Evolutionary conservation across 2,888 invertebrate genomes (phyloP).

Genomic region (Drosophila gaucha): DNA sequence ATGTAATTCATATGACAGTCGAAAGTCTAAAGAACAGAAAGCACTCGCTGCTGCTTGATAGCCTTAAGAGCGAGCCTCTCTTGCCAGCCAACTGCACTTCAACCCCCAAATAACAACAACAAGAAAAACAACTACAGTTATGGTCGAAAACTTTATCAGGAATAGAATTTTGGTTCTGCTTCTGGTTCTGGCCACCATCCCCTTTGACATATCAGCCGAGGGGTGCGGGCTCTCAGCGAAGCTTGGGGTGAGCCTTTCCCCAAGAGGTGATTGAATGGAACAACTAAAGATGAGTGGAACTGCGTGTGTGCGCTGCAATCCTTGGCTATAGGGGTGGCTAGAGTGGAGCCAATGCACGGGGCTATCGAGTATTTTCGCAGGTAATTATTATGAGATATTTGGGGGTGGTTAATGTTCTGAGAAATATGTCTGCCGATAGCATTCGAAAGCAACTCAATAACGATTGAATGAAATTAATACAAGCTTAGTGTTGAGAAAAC

Average conservation of each 20-base stretch:
- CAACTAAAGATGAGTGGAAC: conserved; percentile 30
- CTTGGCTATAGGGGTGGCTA: conserved; percentile 37
- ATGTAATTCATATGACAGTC: conserved; percentile 34
- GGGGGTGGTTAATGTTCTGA: conserved; percentile 5
- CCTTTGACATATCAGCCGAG: conserved; percentile 30
- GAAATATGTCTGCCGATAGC: conserved; percentile 5
- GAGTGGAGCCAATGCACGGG: conserved; percentile 23
- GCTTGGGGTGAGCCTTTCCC: conserved; percentile 10
- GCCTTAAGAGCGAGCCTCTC: conserved; percentile 18
- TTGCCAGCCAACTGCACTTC: conserved; percentile 50
- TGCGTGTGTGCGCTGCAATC: conserved; percentile 30
- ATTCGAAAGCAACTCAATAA: not conserved
- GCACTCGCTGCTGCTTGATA: conserved; percentile 23
- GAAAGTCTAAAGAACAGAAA: conserved; percentile 13
- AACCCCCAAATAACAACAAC: conserved; percentile 33
- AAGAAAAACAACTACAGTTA: not conserved
- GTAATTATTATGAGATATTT: conserved; percentile 31
- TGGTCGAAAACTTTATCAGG: conserved; percentile 46
- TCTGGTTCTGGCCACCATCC: conserved; percentile 34
- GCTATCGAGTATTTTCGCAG: conserved; percentile 11
- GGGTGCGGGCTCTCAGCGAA: conserved; percentile 22
- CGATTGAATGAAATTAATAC: not conserved
- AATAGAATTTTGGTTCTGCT: conserved; percentile 19
- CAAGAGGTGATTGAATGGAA: conserved; percentile 42
- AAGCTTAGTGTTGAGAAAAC: not conserved